Evolutionary conservation across 2,113 vertebrate genomes (phyloP), one percentile per base, ranked within the genome.

Genomic region (Lipophrys pholis): DNA sequence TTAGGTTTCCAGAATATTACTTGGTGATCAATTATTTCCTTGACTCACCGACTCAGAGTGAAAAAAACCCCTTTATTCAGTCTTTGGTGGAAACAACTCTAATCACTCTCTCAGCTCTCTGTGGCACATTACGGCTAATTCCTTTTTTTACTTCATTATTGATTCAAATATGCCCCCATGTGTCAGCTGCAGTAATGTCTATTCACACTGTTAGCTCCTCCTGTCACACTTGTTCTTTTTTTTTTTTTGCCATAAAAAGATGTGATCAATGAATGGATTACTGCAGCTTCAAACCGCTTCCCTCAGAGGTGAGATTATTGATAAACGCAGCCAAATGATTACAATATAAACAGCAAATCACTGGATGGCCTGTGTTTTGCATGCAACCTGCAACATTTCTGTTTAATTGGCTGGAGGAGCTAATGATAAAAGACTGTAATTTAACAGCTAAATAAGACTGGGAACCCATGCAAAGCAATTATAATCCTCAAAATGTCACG

Each of bases 401-500:
- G 67, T 85, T 80, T 74, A 81, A 83, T 79, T 76, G 50, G 60
- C 62, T 49, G 51, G 35, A 51, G 52, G 57, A 68, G 57, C 53
- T 71, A 61, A 78, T 82, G 73, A 69, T 76, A 46, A 78, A 78
- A 73, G 56, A 30, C 43, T 46, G 38, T 43, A 63, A 81, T 80
- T 81, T 70, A 82, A 61, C 45, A 15, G 64, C 54, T 78, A 81
- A 78, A 69, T 76, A 76, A 78, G 73, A 66, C 10, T 17, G 40
- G 41, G 51, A 83, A 67, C 49, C 61, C 50, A 12, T 15, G 38
- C 53, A 58, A 64, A 76, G 70, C 36, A 76, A 80, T 83, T 68
- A 76, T 62, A 69, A 64, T 77, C 71, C 54, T 74, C 51, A 54
- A 86, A 86, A 82, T 84, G 72, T 86, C 76, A 82, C 1, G 8